phyloP scores from a whole-genome alignment of 2,797 vertebrate species.

The Pipistrellus kuhlii region DNA sequence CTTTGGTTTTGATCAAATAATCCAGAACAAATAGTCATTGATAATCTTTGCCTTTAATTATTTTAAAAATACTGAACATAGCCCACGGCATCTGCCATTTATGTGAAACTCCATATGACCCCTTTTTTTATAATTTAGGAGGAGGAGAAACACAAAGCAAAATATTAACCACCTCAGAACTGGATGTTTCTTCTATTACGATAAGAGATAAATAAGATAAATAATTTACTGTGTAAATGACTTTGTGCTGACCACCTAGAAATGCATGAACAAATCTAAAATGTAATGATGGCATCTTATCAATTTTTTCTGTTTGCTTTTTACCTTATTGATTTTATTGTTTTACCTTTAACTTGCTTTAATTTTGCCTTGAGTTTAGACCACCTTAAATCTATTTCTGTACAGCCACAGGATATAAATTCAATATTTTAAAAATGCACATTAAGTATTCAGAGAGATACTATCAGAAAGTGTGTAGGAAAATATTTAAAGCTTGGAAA shows the following conservation, averaged over 20 bases:
- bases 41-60: not conserved
- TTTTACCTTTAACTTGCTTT: not conserved
- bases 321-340: not conserved
- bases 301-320: not conserved
- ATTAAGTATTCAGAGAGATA: not conserved
- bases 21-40: not conserved
- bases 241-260: not conserved
- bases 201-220: not conserved
- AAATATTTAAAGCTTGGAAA: not conserved
- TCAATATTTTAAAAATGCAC: not conserved
- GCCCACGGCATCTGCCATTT: not conserved
- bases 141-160: not conserved
- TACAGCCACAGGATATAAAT: not conserved
- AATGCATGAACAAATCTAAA: slow-evolving; percentile 27
- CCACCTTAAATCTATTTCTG: not conserved
- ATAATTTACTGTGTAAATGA: not conserved
- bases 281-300: not conserved
- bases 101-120: not conserved
- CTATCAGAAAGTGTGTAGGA: not conserved
- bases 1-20: not conserved
- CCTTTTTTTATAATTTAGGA: not conserved
- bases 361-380: not conserved
- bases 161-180: not conserved
- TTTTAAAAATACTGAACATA: not conserved
- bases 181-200: not conserved